Percentiles rank a stretch among this genome's conserved stretches.
These are phyloP conservation scores for Drosophila kohkoa DNA, from an alignment of 1,140 invertebrate genomes.

Conservation along the genomic window DNA sequence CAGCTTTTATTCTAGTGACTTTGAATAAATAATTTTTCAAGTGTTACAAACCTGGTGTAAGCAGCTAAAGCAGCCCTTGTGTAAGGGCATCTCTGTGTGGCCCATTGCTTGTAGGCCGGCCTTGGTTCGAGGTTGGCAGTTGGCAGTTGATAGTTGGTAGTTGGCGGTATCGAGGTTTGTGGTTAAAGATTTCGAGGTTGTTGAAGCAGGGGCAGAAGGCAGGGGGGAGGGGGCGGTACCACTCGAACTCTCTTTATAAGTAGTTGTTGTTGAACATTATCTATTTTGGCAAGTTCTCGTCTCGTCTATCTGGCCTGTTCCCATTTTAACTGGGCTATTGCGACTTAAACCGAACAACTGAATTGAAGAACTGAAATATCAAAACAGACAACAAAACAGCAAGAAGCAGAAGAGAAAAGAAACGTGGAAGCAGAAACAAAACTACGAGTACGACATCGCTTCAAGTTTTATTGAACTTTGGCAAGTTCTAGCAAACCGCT, in stretches of 20 bases:
- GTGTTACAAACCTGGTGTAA: conserved; percentile 1
- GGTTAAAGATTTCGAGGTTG: background rate
- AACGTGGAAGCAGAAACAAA: conserved; percentile 21
- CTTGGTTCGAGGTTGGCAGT: conserved; percentile 8
- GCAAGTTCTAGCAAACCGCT: conserved; percentile 47
- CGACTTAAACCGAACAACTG: conserved; percentile 60
- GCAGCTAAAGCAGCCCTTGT: background rate
- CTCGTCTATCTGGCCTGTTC: conserved; percentile 54
- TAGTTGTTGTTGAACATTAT: conserved; percentile 50
- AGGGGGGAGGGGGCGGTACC: background rate
- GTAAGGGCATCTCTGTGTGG: background rate
- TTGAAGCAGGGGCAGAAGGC: background rate
- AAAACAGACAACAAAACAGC: conserved; percentile 30
- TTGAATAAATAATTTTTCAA: background rate
- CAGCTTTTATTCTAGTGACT: background rate
- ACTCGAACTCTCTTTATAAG: conserved; percentile 34
- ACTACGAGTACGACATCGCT: conserved; percentile 44
- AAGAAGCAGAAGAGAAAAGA: background rate
- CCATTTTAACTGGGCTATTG: conserved; percentile 80
- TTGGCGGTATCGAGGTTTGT: background rate
- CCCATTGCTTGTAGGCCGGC: conserved; percentile 10
- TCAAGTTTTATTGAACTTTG: conserved; percentile 80
- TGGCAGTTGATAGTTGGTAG: no score
- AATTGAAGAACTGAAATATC: conserved; percentile 47
- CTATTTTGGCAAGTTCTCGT: conserved; percentile 60